Base-by-base conservation (phyloP, 2,113 vertebrate species). In the Geococcyx californianus region DNA sequence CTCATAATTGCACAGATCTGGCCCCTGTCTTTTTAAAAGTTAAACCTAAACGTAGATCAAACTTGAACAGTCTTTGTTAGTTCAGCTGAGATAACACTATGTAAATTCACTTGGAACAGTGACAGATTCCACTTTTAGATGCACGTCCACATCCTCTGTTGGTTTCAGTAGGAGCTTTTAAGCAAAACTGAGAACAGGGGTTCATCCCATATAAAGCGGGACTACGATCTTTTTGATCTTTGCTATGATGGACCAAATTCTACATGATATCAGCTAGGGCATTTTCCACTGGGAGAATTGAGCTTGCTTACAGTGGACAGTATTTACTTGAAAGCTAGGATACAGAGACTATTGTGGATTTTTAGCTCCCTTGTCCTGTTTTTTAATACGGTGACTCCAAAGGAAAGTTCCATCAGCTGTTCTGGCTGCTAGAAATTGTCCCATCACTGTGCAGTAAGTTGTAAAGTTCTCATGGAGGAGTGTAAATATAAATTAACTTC, bases 81-180 rank as follows among this genome's bases (percentile, higher is more conserved):
- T 92, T 86, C 95, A 97, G 95, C 95, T 96, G 95, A 96, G 87
- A 96, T 84, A 96, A 96, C 91, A 95, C 85, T 95, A 95, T 93
- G 93, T 60, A 92, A 94, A 96, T 96, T 66, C 26, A 74, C 59
- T 97, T 94, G 95, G 94, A 93, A 84, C 79, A 29, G n/a, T 26
- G 95, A 93, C 95, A 96, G 82, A 77, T 70, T 55, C 89, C 7
- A 2, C 89, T 89, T 92, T 94, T 55, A 94, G 77, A 95, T 59
- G 81, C 95, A 97, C 51, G 56, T 95, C 84, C 77, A 38, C 89
- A 64, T 89, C 72, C 70, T 88, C 85, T 3, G 2, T 7, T 86
- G 52, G 68, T 74, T 94, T 87, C 73, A 67, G 68, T 6, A 54
- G 52, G 69, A 91, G 69, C 76, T 87, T 90, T 87, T 3, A 84